Conservation (phyloP, 2,113 vertebrate genomes). For the Falcunculus frontatus region DNA sequence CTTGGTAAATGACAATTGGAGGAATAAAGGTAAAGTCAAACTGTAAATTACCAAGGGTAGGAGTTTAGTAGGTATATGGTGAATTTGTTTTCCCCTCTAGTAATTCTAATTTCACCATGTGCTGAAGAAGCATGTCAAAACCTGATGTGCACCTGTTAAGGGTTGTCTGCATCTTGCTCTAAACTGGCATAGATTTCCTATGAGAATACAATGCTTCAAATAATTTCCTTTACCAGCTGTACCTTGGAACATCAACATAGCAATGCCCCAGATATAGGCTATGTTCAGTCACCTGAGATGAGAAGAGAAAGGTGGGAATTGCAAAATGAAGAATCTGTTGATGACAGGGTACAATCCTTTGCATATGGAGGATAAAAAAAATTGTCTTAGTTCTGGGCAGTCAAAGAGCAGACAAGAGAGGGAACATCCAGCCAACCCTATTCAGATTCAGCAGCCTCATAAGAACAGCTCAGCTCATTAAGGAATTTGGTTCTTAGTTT, state of each 20-base stretch:
- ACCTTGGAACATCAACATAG: not conserved
- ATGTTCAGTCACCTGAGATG: not conserved
- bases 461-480: not conserved
- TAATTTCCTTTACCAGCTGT: not conserved
- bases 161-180: not conserved
- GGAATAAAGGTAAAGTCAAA: not conserved
- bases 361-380: not conserved
- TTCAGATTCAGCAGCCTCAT: not conserved
- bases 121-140: not conserved
- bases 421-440: accelerated
- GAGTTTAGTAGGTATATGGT: not conserved
- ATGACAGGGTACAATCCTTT: not conserved
- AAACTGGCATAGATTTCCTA: constrained; percentile 5
- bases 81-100: not conserved
- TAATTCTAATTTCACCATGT: not conserved
- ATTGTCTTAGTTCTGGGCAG: not conserved
- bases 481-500: not conserved
- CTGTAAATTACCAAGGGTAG: not conserved
- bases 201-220: not conserved
- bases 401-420: not conserved
- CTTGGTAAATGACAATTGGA: not conserved
- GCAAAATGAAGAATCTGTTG: not conserved
- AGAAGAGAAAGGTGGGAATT: not conserved
- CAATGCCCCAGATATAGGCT: not conserved
- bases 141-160: not conserved